Evolutionary conservation across 2,113 vertebrate genomes (phyloP), one percentile per base, ranked within the genome.

Genomic region (Greenwoodochromis staneri): DNA sequence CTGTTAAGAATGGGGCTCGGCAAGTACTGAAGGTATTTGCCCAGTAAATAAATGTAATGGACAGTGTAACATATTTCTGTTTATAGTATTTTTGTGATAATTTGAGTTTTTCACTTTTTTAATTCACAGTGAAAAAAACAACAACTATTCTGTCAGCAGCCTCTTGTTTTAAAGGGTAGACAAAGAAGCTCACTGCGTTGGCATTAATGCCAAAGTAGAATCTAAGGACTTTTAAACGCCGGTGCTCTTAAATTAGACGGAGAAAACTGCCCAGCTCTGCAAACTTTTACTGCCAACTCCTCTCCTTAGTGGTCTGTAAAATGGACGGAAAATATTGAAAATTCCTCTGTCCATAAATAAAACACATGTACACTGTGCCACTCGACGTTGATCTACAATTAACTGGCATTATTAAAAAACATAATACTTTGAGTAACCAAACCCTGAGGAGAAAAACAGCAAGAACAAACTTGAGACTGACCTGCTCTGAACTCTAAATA

Each of bases 261-360:
- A 38, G 47, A 84, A 92, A 93, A 89, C 73, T 88, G 89, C 89
- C n/a, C 49, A 59, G 57, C 66, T 80, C 86, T 88, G 89, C 91
- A 92, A 91, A 83, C 71, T 29, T 80, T 85, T 84, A 31, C 47
- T 84, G 54, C 86, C 88, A 90, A 49, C 82, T 63, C 76, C 13
- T 88, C 53, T 88, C 89, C 85, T 89, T 69, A 2, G 89, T 89
- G 93, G 82, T 91, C 85, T 21, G 91, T 92, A 90, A 94, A 91
- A 38, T 71, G 24, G 14, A 40, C 1, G 42, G 19, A 76, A 91
- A 93, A 90, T 84, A 90, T 63, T 81, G 38, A 85, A 92, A 93
- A 86, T 21, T 76, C 47, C 40, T 89, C 49, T 66, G 78, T 89
- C 55, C 11, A 63, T 91, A 83, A 87, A 85, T 82, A 11, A 89